Percentiles rank a stretch among this genome's conserved stretches.
Evolutionary conservation across 2,888 invertebrate species (phyloP).

Genomic region (Scaeva pyrastri): DNA sequence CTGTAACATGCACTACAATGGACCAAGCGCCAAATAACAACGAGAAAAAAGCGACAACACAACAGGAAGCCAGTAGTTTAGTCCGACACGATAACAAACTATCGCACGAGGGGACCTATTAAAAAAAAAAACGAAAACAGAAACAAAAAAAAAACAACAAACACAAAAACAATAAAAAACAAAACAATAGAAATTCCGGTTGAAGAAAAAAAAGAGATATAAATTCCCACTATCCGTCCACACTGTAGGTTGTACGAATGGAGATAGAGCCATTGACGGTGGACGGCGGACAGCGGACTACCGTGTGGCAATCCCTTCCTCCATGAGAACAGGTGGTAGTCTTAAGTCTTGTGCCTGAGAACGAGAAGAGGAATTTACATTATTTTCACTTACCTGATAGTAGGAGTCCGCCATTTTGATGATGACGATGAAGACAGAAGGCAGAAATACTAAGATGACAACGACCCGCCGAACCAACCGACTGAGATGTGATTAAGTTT

Average conservation of each 20-base stretch:
- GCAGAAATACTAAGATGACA: conserved; percentile 11
- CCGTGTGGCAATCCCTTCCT: conserved; percentile 41
- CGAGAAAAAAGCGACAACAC: conserved; percentile 22
- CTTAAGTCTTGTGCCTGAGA: conserved; percentile 18
- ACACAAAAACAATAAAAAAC: conserved; percentile 10
- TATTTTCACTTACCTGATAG: conserved; percentile 82
- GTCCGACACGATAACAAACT: conserved; percentile 9
- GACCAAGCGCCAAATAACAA: conserved; percentile 25
- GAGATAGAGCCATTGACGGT: conserved; percentile 44
- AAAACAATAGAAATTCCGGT: conserved; percentile 73
- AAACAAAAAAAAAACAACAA: neutral
- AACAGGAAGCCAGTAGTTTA: conserved; percentile 62
- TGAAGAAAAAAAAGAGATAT: conserved; percentile 1
- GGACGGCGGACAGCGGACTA: conserved; percentile 13
- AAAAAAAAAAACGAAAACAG: neutral
- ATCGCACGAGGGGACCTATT: neutral
- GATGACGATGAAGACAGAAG: conserved; percentile 59
- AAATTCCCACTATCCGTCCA: conserved; percentile 13
- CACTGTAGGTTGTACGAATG: neutral
- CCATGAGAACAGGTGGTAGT: conserved; percentile 63
- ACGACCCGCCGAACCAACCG: neutral
- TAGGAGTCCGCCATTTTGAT: conserved; percentile 84
- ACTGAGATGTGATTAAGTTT: conserved; percentile 30
- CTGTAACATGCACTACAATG: conserved; percentile 33
- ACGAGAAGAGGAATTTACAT: conserved; percentile 50